These are phyloP conservation scores for Rhadina sibilatrix DNA, from an alignment of 2,113 vertebrate genomes.

Conservation along the genomic window DNA sequence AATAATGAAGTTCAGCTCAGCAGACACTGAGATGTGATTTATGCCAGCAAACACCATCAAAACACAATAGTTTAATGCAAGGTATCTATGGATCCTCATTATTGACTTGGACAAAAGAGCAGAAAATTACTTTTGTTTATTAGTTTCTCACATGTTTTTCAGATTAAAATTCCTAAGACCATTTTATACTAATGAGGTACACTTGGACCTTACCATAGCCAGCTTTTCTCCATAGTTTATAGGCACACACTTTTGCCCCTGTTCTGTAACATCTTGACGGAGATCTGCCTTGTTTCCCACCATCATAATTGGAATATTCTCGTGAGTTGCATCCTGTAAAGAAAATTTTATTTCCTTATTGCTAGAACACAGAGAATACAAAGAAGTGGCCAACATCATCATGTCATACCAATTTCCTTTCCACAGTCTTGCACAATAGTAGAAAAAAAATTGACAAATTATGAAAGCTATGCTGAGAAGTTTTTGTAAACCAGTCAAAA, in stretches of 20 bases:
- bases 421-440: rapidly evolving
- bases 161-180: background rate
- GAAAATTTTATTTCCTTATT: background rate
- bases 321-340: constrained; percentile 82
- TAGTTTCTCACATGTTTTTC: background rate
- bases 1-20: background rate
- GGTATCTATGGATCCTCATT: background rate
- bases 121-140: background rate
- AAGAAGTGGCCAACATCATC: background rate
- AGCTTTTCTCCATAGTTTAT: constrained; percentile 90
- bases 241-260: constrained; percentile 79
- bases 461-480: background rate
- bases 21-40: background rate
- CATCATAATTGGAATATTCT: constrained; percentile 92
- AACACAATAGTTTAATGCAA: background rate
- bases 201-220: constrained; percentile 84
- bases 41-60: background rate
- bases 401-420: background rate
- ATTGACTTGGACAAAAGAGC: background rate
- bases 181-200: background rate
- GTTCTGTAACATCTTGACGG: constrained; percentile 67
- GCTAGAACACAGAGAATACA: background rate
- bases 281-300: constrained; percentile 96
- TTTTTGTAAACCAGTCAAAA: background rate
- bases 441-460: background rate